Evolutionary conservation across 2,797 vertebrate genomes (phyloP).

Genomic region (Epinephelus malabaricus): DNA sequence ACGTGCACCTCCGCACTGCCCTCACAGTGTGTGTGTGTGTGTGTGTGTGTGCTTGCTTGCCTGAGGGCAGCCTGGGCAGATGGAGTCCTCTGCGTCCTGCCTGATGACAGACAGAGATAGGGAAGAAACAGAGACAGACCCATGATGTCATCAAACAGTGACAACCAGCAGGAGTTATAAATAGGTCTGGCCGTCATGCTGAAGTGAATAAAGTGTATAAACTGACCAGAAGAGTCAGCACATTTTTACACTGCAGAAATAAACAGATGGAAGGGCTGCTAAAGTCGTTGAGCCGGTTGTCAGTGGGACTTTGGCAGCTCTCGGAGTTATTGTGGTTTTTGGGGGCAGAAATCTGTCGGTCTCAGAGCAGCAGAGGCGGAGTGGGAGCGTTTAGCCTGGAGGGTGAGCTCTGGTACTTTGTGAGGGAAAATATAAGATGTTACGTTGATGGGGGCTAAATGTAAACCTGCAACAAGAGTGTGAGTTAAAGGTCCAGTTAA

Average conservation of each 20-base stretch:
- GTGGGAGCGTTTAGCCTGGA: background rate
- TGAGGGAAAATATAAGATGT: background rate
- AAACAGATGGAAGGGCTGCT: conserved; percentile 28
- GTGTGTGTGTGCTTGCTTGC: conserved; percentile 29
- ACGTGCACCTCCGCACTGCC: conserved; percentile 73
- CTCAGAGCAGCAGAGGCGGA: conserved; percentile 8
- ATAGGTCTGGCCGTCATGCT: conserved; percentile 12
- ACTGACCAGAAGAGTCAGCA: conserved; percentile 32
- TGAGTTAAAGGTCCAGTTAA: no score
- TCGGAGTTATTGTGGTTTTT: conserved; percentile 34
- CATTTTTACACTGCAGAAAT: conserved; percentile 27
- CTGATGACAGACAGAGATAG: conserved; percentile 77
- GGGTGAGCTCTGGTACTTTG: conserved; percentile 2
- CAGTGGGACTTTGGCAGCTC: conserved; percentile 31
- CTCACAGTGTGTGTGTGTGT: conserved; percentile 34
- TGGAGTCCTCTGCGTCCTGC: conserved; percentile 53
- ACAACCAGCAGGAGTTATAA: conserved; percentile 38
- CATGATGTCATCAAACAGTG: conserved; percentile 65
- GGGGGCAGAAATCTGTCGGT: conserved; percentile 1
- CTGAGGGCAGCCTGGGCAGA: conserved; percentile 56
- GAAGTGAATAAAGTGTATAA: conserved; percentile 12
- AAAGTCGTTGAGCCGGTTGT: conserved; percentile 13
- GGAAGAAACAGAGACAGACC: conserved; percentile 62
- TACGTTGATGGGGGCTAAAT: background rate
- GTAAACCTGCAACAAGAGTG: background rate